Evolutionary conservation across 2,888 invertebrate species (phyloP), one percentile per base, ranked within the genome.

Genomic region (Sphaerophoria rueppellii): DNA sequence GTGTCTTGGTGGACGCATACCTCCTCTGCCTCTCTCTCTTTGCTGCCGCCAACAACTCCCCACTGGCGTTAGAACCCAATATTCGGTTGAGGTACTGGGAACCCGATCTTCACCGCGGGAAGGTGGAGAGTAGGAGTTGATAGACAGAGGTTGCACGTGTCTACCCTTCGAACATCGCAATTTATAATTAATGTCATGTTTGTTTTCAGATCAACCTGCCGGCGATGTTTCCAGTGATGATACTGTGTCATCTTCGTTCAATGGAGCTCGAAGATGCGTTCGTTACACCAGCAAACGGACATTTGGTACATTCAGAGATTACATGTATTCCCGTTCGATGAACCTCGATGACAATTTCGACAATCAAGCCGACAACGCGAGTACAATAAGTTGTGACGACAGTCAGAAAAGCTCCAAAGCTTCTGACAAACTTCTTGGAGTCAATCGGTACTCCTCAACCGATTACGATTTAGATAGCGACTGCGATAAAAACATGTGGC

Each of bases 341-440:
- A 89, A 90, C 58, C 91, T 90, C 63, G 90, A 91, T 81, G 90
- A 91, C 6, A 88, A 89, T 5, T 79, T 90, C 74, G 90, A 91
- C 57, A 89, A 89, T 55, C 89, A 89, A 43, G 89, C 90, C 67
- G 91, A 90, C 83, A 90, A 90, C 32, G 83, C 87, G 12, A 91
- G 90, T 86, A 90, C 89, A 63, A 88, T 90, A 3, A 90, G 89
- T 80, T 89, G 89, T 46, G 89, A 91, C 71, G 90, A 90, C 14
- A 90, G 90, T 16, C 89, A 90, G 40, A 89, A 88, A 12, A 90
- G 89, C 71, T 89, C 93, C 46, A 92, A 93, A 14, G 93, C 93
- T 91, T 94, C 93, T 89, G 94, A 93, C 88, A 93, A 92, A 87
- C 91, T 93, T 89, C 94, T 93, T 89, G 94, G 93, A 73, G 93